Conservation (phyloP, 2,113 vertebrate genomes). For the Diglossa brunneiventris region DNA sequence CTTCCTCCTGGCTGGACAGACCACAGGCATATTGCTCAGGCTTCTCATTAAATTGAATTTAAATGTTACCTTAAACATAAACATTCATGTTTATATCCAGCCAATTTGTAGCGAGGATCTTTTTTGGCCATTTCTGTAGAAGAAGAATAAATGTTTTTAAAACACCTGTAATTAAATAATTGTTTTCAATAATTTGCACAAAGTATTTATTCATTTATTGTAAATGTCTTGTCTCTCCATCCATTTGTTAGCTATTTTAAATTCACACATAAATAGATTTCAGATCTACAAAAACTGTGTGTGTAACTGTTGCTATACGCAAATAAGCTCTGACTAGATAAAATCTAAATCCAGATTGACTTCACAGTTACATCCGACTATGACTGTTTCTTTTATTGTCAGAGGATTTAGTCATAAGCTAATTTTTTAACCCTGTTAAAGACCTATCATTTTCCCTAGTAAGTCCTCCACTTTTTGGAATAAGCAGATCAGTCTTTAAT, state of each 20-base stretch:
- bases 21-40: not conserved
- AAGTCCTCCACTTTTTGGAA: not conserved
- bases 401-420: not conserved
- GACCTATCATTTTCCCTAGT: not conserved
- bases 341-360: not conserved
- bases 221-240: not conserved
- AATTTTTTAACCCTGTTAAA: not conserved
- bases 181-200: not conserved
- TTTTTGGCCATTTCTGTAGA: not conserved
- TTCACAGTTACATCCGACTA: not conserved
- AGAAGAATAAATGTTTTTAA: not conserved
- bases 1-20: not conserved
- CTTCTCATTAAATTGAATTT: not conserved
- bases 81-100: not conserved
- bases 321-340: not conserved
- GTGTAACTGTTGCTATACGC: not conserved
- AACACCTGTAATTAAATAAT: not conserved
- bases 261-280: not conserved
- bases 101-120: not conserved
- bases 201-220: not conserved
- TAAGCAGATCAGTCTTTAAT: not conserved
- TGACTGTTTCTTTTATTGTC: not conserved
- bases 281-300: not conserved
- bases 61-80: not conserved
- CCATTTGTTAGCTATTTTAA: not conserved